phyloP scores from a whole-genome alignment of 2,797 vertebrate genomes.

The Enteromius afrohamiltoni region DNA sequence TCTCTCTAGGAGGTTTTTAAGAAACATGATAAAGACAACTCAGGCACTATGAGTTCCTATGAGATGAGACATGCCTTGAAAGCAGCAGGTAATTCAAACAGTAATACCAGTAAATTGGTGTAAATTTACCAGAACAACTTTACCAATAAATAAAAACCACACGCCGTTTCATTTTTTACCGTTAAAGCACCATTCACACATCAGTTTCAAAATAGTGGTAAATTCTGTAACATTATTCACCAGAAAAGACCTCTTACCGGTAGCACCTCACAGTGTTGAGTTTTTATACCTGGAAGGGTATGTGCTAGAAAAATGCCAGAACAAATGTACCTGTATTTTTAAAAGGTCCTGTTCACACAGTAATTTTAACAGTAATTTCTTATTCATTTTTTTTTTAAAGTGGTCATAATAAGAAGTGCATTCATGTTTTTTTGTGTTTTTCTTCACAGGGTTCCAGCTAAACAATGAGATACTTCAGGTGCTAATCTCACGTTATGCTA shows the following conservation, averaged over 20 bases:
- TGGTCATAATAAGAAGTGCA: not conserved
- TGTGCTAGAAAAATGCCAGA: not conserved
- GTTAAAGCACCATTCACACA: not conserved
- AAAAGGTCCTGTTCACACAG: too few relatives aligned
- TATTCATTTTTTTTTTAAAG: not conserved
- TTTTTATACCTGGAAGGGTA: not conserved
- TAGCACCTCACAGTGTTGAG: not conserved
- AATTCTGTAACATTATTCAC: not conserved
- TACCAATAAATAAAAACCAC: not conserved
- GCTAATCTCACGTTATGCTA: slow-evolving; percentile 75
- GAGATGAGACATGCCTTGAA: slow-evolving; percentile 75
- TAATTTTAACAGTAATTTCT: not conserved
- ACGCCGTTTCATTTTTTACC: not conserved
- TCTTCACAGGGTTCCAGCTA: slow-evolving; percentile 81
- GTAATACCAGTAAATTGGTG: not conserved
- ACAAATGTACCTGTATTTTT: not conserved
- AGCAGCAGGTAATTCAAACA: slow-evolving; percentile 70
- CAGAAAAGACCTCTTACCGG: not conserved
- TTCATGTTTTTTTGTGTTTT: not conserved
- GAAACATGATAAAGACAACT: slow-evolving; percentile 71
- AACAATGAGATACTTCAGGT: slow-evolving; percentile 80
- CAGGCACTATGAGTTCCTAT: slow-evolving; percentile 79
- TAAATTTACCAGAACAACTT: not conserved
- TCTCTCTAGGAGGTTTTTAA: slow-evolving; percentile 74
- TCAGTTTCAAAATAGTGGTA: not conserved